Base-by-base conservation (phyloP, 2,113 vertebrate species). In the Eupsittula cactorum region DNA sequence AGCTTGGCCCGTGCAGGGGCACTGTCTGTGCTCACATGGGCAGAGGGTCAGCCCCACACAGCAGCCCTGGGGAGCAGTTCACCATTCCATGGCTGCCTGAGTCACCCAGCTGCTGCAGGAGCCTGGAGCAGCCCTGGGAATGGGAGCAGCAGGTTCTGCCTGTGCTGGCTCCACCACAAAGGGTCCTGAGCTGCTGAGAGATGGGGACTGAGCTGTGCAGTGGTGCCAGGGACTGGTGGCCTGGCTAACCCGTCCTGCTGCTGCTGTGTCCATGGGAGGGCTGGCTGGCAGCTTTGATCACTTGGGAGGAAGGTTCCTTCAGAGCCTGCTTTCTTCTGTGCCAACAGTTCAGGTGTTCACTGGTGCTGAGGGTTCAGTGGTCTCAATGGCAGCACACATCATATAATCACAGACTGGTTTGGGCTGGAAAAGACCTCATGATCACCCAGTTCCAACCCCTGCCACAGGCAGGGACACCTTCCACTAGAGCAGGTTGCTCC, bases 341-440 rank as follows among this genome's bases (percentile, higher is more conserved):
- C 39, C 2, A 1, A 4, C 1, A 3, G 17, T 29, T 52, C 16
- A 0, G 16, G 41, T 7, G 0, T 37, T 42, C 2, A 0, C 44
- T 2, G 1, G 29, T 2, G 7, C 64, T 10, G 52, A 1, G 1
- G 49, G 4, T 16, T 13, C 0, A 17, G 21, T 20, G 80, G 67
- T 28, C 29, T 41, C 1, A 1, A 23, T 15, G 49, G 21, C 35
- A 25, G 67, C 33, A 7, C 13, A 15, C 33, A 9, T 59, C 33
- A 15, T 5, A 24, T 21, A 24, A 24, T 35, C 33, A 21, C 21
- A 24, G 33, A 10, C 33, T 59, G 57, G 21, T 35, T 59, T 59
- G 57, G 9, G 33, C n/a, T 35, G 33, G 21, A 59, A 24, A n/a
- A 21, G 57, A 24, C 33, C 57, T 59, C n/a, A 24, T 35, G 57